These are phyloP conservation scores for Microplitis manilae DNA, from an alignment of 2,888 invertebrate species.

Conservation along the genomic window DNA sequence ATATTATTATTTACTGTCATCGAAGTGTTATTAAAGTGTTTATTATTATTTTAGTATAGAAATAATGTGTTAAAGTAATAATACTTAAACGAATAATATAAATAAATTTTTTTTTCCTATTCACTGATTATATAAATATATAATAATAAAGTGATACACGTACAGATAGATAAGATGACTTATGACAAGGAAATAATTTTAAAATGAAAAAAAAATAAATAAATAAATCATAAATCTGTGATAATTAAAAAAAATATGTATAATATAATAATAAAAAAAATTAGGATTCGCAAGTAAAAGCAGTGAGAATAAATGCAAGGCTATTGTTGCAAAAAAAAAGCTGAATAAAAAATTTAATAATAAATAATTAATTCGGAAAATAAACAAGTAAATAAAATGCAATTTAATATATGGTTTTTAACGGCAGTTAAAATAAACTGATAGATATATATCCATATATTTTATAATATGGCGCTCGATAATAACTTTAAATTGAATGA, in stretches of 20 bases:
- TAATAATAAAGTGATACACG: too few species aligned
- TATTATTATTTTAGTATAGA: not conserved
- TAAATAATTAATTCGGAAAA: not conserved
- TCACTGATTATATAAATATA: too few species aligned
- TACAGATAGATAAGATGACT: too few species aligned
- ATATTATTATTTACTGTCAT: constrained; percentile 11
- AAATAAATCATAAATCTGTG: too few species aligned
- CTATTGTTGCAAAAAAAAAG: not conserved
- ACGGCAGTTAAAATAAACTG: not conserved
- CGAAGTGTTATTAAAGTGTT: not conserved
- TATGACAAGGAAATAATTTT: too few species aligned
- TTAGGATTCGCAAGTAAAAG: too few species aligned
- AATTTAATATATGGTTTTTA: not conserved
- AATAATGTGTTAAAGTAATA: not conserved
- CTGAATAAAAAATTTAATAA: not conserved
- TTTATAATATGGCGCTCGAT: not conserved
- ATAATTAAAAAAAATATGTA: too few species aligned
- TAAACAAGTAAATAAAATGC: not conserved
- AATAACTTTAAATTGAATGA: not conserved
- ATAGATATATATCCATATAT: not conserved
- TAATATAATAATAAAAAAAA: too few species aligned
- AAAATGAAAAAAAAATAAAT: too few species aligned
- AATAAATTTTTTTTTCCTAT: too few species aligned
- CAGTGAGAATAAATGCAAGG: too few species aligned
- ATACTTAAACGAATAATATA: too few species aligned